A percentile compares a stretch with the other conserved stretches of the same genome.
Evolutionary conservation across 2,797 vertebrate species (phyloP).

Genomic region (Alfaro cultratus): DNA sequence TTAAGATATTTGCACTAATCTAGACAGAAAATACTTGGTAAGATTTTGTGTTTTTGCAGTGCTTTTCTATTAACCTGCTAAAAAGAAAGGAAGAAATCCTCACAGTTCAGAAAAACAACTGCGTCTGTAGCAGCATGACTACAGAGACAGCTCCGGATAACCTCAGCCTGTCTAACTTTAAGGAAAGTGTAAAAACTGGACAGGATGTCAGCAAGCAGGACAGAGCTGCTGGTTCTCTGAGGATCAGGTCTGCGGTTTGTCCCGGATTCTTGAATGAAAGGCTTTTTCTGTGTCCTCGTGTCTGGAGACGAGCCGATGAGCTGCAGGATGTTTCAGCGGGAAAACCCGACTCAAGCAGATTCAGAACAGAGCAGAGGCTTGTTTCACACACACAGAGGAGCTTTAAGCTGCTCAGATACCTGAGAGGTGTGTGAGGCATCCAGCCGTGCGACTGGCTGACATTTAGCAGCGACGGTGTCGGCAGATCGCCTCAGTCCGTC

Average conservation of each 20-base stretch:
- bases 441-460: slow-evolving; percentile 9
- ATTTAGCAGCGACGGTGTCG: slow-evolving; percentile 8
- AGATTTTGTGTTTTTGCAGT: too few relatives aligned
- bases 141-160: not conserved
- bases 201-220: not conserved
- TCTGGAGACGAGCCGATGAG: not conserved
- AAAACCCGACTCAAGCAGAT: not conserved
- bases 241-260: not conserved
- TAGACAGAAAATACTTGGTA: too few relatives aligned
- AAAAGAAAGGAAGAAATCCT: not conserved
- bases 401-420: slow-evolving; percentile 2
- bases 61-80: not conserved
- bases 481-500: not conserved
- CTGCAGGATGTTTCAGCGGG: not conserved
- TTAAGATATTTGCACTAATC: too few relatives aligned
- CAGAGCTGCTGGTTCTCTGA: not conserved
- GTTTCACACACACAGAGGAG: not conserved
- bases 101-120: not conserved
- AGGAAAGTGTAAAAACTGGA: not conserved
- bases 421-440: slow-evolving; percentile 4
- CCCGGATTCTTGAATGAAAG: not conserved
- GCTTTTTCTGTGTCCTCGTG: not conserved
- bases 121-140: not conserved
- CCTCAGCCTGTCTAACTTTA: not conserved
- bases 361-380: not conserved